phyloP scores from a whole-genome alignment of 2,888 invertebrate species.

The Operophtera brumata region DNA sequence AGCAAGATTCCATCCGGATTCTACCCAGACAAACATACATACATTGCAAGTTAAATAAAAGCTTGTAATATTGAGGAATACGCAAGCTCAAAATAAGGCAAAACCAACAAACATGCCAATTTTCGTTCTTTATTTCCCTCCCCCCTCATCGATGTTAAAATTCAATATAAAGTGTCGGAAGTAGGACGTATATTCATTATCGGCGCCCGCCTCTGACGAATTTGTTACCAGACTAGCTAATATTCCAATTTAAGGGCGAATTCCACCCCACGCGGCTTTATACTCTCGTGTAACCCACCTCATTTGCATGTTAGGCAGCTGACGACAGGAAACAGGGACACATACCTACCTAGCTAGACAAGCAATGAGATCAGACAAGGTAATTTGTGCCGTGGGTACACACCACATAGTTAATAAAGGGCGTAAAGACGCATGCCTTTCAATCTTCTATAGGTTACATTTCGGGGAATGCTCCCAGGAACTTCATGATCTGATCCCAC shows the following conservation, averaged over 20 bases:
- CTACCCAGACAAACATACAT: too few relatives aligned
- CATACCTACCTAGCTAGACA: conserved; percentile 5
- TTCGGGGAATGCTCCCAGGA: too few relatives aligned
- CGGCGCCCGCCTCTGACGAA: conserved; percentile 55
- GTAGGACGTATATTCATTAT: conserved; percentile 53
- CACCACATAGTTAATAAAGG: too few relatives aligned
- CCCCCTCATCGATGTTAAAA: conserved; percentile 41
- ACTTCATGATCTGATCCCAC: too few relatives aligned
- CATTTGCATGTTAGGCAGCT: conserved; percentile 19
- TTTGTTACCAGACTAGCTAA: conserved; percentile 66
- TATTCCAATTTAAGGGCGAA: conserved; percentile 54
- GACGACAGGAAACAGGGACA: conserved; percentile 11
- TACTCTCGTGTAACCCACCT: conserved; percentile 13
- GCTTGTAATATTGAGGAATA: conserved; percentile 3
- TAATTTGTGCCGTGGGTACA: conserved; percentile 2
- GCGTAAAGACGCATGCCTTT: too few relatives aligned
- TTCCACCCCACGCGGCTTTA: conserved; percentile 15
- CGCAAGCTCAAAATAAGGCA: conserved; percentile 18
- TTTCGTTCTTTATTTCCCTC: conserved; percentile 30
- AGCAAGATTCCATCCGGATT: too few relatives aligned
- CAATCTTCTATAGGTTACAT: too few relatives aligned
- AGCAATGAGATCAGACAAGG: conserved; percentile 8
- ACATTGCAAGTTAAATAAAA: too few relatives aligned
- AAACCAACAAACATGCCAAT: conserved; percentile 30
- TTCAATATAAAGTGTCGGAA: conserved; percentile 44